Percentiles rank a stretch among this genome's conserved stretches.
These are phyloP conservation scores for Selene dorsalis DNA, from an alignment of 2,797 vertebrate genomes.

Conservation along the genomic window DNA sequence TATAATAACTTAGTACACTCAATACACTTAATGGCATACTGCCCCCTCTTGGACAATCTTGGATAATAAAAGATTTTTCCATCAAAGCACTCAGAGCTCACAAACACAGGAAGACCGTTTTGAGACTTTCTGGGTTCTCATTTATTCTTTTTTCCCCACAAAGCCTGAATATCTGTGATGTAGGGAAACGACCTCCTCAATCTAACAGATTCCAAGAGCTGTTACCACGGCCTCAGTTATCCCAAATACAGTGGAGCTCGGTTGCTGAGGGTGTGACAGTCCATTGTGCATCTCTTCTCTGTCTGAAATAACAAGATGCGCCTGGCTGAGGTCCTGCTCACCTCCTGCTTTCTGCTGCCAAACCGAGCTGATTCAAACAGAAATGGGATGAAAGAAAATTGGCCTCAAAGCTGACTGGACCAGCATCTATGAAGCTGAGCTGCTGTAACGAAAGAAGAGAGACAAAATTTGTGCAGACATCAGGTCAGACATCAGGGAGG, in stretches of 20 bases:
- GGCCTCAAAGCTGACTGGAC: constrained; percentile 24
- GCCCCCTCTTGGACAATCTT: constrained; percentile 76
- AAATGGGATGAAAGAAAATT: constrained; percentile 57
- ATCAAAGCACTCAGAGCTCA: constrained; percentile 9
- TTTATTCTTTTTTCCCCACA: constrained; percentile 18
- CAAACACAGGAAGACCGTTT: constrained; percentile 14
- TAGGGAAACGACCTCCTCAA: constrained; percentile 36
- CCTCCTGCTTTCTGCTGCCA: constrained; percentile 30
- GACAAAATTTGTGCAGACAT: constrained; percentile 21
- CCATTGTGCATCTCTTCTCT: constrained; percentile 37
- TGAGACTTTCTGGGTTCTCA: constrained; percentile 21
- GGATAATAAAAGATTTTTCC: constrained; percentile 40
- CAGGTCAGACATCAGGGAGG: constrained; percentile 35
- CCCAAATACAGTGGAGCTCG: constrained; percentile 24
- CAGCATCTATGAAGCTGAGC: constrained; percentile 38
- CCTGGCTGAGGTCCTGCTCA: constrained; percentile 34
- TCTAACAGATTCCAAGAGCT: constrained; percentile 33
- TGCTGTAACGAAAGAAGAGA: constrained; percentile 46
- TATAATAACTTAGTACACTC: constrained; percentile 29
- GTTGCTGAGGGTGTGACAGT: constrained; percentile 2
- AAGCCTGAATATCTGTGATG: constrained; percentile 12
- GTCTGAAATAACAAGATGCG: constrained; percentile 61
- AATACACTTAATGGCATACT: constrained; percentile 61
- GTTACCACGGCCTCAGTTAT: constrained; percentile 28
- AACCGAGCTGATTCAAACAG: constrained; percentile 15